A percentile compares a stretch with the other conserved stretches of the same genome.
These are phyloP conservation scores for Urophycis tenuis DNA, from an alignment of 2,797 vertebrate genomes.

Conservation along the genomic window DNA sequence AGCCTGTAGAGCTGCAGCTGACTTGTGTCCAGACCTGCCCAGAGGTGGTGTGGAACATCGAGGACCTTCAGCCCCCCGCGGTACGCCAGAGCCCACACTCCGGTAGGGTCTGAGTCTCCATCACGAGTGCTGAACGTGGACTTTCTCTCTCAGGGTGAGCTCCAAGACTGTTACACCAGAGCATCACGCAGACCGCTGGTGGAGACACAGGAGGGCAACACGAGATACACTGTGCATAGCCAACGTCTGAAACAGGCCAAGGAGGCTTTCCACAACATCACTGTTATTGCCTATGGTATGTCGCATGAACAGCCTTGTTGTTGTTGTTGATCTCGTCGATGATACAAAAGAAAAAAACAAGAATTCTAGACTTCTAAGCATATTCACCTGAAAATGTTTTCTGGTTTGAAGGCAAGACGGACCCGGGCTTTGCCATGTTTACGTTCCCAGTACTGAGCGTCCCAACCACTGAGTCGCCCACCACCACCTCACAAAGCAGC, in stretches of 20 bases:
- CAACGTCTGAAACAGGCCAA: conserved; percentile 34
- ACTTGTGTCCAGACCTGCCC: conserved; percentile 59
- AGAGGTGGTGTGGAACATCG: conserved; percentile 66
- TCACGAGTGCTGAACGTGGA: not conserved
- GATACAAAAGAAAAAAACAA: no score
- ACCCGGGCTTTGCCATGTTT: conserved; percentile 53
- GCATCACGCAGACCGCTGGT: conserved; percentile 37
- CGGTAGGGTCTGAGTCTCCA: not conserved
- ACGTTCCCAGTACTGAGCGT: conserved; percentile 49
- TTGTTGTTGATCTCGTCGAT: no score
- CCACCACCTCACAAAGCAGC: not conserved
- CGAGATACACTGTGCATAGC: conserved; percentile 44
- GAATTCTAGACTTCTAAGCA: not conserved
- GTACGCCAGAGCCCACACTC: conserved; percentile 43
- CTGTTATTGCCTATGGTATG: conserved; percentile 61
- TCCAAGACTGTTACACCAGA: conserved; percentile 46
- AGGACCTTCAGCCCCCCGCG: conserved; percentile 43
- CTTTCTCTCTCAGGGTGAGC: conserved; percentile 43
- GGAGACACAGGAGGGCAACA: conserved; percentile 46
- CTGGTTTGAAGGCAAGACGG: conserved; percentile 43
- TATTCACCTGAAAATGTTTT: not conserved
- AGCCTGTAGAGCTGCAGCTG: conserved; percentile 54
- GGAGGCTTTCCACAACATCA: conserved; percentile 43
- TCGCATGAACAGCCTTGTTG: no score
- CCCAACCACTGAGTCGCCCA: conserved; percentile 25